A percentile compares a stretch with the other conserved stretches of the same genome.
phyloP scores from a whole-genome alignment of 2,888 invertebrate species.

The Silvanus unidentatus region DNA sequence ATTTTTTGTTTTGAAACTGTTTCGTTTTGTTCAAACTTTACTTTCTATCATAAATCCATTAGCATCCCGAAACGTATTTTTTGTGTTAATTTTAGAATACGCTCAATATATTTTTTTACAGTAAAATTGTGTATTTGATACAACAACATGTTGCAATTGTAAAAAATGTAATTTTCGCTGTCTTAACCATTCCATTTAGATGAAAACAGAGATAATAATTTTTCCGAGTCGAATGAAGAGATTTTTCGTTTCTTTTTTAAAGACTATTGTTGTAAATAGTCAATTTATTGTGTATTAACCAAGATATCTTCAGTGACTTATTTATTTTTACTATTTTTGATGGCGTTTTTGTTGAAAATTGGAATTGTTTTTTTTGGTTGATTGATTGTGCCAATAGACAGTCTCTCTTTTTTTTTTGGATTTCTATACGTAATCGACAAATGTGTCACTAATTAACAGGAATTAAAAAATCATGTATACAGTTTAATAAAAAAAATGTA shows the following conservation, averaged over 20 bases:
- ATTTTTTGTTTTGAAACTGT: too few relatives aligned
- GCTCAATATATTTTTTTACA: neutral
- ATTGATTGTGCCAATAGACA: constrained; percentile 15
- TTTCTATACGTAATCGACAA: too few relatives aligned
- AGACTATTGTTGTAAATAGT: constrained; percentile 41
- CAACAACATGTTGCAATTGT: neutral
- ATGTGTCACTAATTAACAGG: constrained; percentile 7
- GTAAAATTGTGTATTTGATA: neutral
- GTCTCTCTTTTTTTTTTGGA: too few relatives aligned
- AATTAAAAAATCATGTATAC: constrained; percentile 29
- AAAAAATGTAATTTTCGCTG: neutral
- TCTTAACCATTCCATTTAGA: too few relatives aligned
- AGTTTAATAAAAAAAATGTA: constrained; percentile 24
- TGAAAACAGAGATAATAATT: too few relatives aligned
- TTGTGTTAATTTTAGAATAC: neutral
- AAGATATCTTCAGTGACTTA: constrained; percentile 14
- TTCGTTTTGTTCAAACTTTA: too few relatives aligned
- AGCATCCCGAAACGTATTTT: too few relatives aligned
- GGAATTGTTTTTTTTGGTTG: constrained; percentile 12
- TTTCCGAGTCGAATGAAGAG: too few relatives aligned
- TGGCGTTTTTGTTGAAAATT: neutral
- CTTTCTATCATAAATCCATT: too few relatives aligned
- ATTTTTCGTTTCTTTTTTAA: neutral
- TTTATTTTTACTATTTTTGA: too few relatives aligned
- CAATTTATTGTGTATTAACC: constrained; percentile 25